Conservation (phyloP, 2,113 vertebrate species). For the Catharus minimus region DNA sequence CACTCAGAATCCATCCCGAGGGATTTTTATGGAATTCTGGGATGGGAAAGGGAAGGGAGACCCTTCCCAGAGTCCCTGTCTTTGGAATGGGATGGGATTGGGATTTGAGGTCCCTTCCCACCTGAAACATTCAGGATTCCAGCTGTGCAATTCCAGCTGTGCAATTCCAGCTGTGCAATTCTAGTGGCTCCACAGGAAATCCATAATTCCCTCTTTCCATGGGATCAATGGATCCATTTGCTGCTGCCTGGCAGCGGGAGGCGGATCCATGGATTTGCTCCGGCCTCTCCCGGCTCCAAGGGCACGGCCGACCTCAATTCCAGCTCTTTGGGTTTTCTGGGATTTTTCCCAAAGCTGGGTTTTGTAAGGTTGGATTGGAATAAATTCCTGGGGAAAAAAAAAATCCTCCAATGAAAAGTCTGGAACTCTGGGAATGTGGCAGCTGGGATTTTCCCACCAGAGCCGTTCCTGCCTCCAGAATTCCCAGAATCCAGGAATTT, state of each 20-base stretch:
- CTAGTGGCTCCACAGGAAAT: background rate
- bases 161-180: background rate
- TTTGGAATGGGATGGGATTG: background rate
- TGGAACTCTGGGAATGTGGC: background rate
- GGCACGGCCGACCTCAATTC: background rate
- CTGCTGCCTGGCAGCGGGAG: background rate
- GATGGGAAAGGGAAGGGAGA: background rate
- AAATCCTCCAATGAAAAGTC: rapidly evolving
- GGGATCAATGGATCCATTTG: background rate
- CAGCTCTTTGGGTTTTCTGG: background rate
- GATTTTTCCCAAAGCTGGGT: background rate
- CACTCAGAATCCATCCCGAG: background rate
- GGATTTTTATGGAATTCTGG: background rate
- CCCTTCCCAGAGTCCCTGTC: background rate
- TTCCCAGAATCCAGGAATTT: rapidly evolving
- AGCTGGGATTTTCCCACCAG: background rate
- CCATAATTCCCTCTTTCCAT: background rate
- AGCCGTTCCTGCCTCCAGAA: background rate
- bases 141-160: too few species aligned
- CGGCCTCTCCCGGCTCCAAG: background rate
- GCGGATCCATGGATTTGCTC: background rate
- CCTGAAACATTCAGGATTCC: background rate
- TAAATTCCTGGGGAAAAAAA: background rate
- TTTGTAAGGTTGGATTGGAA: rapidly evolving
- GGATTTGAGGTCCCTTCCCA: background rate